Percentiles rank a stretch among this genome's conserved stretches.
Evolutionary conservation across 2,797 vertebrate genomes (phyloP).

Genomic region (Pseudocheirus occidentalis): DNA sequence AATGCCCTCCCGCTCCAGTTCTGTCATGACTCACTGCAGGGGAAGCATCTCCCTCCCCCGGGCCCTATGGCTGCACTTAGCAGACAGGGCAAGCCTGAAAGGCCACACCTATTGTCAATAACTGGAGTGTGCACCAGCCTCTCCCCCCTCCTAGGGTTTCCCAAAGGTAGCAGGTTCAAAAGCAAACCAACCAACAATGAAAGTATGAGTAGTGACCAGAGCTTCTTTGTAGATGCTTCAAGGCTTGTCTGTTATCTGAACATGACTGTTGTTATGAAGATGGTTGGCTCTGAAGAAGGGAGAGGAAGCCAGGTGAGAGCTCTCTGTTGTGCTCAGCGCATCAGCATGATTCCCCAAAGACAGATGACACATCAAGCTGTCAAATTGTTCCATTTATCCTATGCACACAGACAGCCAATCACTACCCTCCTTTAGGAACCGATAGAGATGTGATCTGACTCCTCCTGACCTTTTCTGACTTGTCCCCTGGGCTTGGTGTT

Average conservation of each 20-base stretch:
- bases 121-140: not conserved
- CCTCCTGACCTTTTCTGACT: not conserved
- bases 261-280: not conserved
- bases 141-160: not conserved
- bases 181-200: not conserved
- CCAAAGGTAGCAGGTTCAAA: not conserved
- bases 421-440: not conserved
- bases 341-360: not conserved
- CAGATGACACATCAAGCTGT: not conserved
- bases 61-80: not conserved
- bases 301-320: not conserved
- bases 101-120: not conserved
- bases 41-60: not conserved
- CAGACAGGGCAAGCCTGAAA: not conserved
- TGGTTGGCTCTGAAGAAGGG: not conserved
- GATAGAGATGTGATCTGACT: not conserved
- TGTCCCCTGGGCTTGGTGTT: not conserved
- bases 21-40: not conserved
- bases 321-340: not conserved
- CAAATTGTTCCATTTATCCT: not conserved
- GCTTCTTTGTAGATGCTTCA: not conserved
- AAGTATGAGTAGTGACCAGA: not conserved
- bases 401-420: not conserved
- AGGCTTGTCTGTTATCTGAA: not conserved
- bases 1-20: conserved; percentile 28